Base-by-base conservation (phyloP, 2,888 invertebrate species). In the Clunio marinus region DNA sequence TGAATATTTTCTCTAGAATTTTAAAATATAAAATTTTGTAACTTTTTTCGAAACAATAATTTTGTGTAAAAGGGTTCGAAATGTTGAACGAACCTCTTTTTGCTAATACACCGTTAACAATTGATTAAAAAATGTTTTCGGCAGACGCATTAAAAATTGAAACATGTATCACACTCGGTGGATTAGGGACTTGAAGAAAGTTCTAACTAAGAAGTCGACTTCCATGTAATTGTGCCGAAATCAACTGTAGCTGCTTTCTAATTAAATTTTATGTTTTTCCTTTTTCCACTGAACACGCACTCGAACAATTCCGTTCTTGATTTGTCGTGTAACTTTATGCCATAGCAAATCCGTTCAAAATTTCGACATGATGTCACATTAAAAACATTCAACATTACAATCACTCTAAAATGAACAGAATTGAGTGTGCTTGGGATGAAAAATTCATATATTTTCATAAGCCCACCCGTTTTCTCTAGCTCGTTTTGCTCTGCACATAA, bases 61-160 rank as follows among this genome's bases (percentile, higher is more conserved):
- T n/a, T n/a, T n/a, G n/a, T n/a, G n/a, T 17, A 57, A 66, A 66
- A 66, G 62, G 62, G 62, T 62, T 62, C 28, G 59, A n/a, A n/a
- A 24, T 57, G n/a, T 45, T 4, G 51, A 51, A 51, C 17, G 8
- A 3, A 5, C 15, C 2, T 45, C 7, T 24, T 46, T 28, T 46
- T 66, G 46, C 46, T 66, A 66, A 51, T 66, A 35, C 32, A 66
- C 46, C 66, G 45, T 66, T 17, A 32, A 66, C 25, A 66, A 66
- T 66, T 66, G 66, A 66, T 66, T 66, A 27, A 66, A 51, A 62
- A 55, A 55, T 66, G 66, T 66, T 66, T 66, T 55, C 25, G 35
- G 66, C 66, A 66, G 66, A 55, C 51, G 66, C 66, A 46, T 66
- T 27, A 24, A 66, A 20, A 66, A 66, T 55, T 51, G 51, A 35